phyloP scores from a whole-genome alignment of 2,888 invertebrate species.

The Rhingia rostrata region DNA sequence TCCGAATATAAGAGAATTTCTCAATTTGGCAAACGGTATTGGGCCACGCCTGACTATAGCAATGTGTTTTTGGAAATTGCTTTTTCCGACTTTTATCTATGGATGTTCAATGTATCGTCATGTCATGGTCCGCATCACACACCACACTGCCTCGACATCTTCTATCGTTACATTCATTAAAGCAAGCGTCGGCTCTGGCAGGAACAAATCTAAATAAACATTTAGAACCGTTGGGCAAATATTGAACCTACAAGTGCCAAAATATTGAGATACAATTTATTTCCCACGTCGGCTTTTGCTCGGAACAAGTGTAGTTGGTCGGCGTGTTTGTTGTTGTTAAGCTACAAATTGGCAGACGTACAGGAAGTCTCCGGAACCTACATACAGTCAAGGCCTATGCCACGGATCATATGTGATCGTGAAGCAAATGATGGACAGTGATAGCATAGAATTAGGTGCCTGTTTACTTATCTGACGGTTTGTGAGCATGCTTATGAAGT shows the following conservation, averaged over 20 bases:
- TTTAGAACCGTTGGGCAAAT: conserved; percentile 46
- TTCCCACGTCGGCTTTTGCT: conserved; percentile 1
- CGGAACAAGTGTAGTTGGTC: conserved; percentile 3
- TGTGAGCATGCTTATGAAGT: not conserved
- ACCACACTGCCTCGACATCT: not conserved
- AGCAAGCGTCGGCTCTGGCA: conserved; percentile 14
- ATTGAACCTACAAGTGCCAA: conserved; percentile 55
- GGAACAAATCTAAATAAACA: conserved; percentile 46
- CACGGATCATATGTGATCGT: conserved; percentile 12
- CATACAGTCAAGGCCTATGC: not conserved
- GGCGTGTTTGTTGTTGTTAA: conserved; percentile 10
- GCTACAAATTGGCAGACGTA: conserved; percentile 23
- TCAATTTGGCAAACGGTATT: conserved; percentile 21
- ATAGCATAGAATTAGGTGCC: conserved; percentile 12
- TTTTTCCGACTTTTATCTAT: conserved; percentile 24
- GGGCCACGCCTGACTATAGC: not conserved
- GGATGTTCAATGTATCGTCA: not conserved
- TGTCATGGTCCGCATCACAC: not conserved
- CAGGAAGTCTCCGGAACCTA: conserved; percentile 30
- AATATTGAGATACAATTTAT: conserved; percentile 33
- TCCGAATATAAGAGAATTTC: conserved; percentile 19
- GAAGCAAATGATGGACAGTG: conserved; percentile 6
- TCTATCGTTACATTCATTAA: not conserved
- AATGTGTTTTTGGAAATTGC: conserved; percentile 11
- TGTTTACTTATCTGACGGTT: conserved; percentile 29